Evolutionary conservation across 2,797 vertebrate genomes (phyloP), one percentile per base, ranked within the genome.

Genomic region (Eulemur mongoz): DNA sequence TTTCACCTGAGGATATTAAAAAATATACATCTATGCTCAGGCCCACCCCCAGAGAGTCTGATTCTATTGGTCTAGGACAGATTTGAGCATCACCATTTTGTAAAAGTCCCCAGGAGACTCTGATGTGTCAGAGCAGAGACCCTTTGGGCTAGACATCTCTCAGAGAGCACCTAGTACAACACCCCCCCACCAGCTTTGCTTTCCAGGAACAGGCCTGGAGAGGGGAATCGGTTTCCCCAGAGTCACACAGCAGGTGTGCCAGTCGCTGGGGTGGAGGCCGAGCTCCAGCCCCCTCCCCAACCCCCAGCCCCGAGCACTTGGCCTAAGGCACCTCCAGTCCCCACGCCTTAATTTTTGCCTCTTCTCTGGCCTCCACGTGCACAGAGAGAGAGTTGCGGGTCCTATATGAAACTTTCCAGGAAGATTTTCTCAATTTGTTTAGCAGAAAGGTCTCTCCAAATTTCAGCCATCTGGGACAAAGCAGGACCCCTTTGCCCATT

Each of bases 171-270:
- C 65, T 23, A 30, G 45, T 25, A 4, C 9, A 45, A 48, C 1
- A 0, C 11, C 35, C 23, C 13, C 1, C 40, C 35, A 23, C 32
- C 15, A 63, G 27, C 40, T 76, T 6, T 9, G 15, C 69, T 93
- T 94, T 82, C 94, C 45, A 76, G 79, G 89, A 94, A 54, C 30
- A 85, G 63, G 25, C 22, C 78, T 85, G 80, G 86, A 86, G 72
- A 70, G 20, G 32, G 72, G 15, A 35, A 63, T 45, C 61, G 67
- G 48, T 25, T 75, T 54, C 18, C n/a, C 48, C 17, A 65, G 18
- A 35, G 20, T 73, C 70, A 81, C 70, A 48, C 25, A 80, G 67
- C 7, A 10, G 40, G 57, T 48, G 32, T 14, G 35, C 81, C n/a
- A 4, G 7, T 45, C 38, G 7, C 73, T 48, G 22, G 22, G 8